A percentile compares a stretch with the other conserved stretches of the same genome.
These are phyloP conservation scores for Helicoverpa armigera DNA, from an alignment of 1,140 invertebrate species.

Conservation along the genomic window DNA sequence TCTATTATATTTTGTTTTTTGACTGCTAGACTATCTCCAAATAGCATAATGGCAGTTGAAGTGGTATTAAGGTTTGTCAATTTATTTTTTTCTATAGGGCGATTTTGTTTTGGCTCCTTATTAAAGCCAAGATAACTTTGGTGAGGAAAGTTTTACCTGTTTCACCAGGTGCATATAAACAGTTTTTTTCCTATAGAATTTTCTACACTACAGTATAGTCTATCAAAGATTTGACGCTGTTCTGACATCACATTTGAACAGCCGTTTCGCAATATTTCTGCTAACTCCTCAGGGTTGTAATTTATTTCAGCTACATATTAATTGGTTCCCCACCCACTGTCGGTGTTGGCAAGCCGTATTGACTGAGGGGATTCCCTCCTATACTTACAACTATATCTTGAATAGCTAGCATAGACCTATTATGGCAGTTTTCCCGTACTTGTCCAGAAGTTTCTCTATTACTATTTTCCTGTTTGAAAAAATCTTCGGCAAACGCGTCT, in stretches of 20 bases:
- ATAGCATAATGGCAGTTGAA: too few species aligned
- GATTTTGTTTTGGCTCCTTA: conserved; percentile 1
- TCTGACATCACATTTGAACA: conserved; percentile 45
- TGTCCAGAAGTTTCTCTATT: too few species aligned
- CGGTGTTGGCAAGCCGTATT: not conserved
- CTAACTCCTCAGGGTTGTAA: not conserved
- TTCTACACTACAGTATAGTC: conserved; percentile 41
- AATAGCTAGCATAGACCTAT: too few species aligned
- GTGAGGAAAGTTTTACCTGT: not conserved
- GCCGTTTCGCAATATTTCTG: too few species aligned
- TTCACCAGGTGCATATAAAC: conserved; percentile 13
- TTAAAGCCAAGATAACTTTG: not conserved
- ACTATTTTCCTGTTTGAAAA: too few species aligned
- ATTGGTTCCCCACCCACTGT: not conserved
- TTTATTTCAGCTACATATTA: not conserved
- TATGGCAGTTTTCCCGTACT: too few species aligned
- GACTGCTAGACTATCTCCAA: too few species aligned
- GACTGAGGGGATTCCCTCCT: not conserved
- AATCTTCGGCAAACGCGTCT: too few species aligned
- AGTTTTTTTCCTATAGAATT: conserved; percentile 9
- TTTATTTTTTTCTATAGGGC: too few species aligned
- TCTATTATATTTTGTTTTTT: too few species aligned
- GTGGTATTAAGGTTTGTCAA: too few species aligned
- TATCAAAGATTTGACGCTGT: conserved; percentile 50
- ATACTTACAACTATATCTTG: not conserved